A percentile compares a stretch with the other conserved stretches of the same genome.
These are phyloP conservation scores for Synergus gifuensis DNA, from an alignment of 2,888 invertebrate species.

Conservation along the genomic window DNA sequence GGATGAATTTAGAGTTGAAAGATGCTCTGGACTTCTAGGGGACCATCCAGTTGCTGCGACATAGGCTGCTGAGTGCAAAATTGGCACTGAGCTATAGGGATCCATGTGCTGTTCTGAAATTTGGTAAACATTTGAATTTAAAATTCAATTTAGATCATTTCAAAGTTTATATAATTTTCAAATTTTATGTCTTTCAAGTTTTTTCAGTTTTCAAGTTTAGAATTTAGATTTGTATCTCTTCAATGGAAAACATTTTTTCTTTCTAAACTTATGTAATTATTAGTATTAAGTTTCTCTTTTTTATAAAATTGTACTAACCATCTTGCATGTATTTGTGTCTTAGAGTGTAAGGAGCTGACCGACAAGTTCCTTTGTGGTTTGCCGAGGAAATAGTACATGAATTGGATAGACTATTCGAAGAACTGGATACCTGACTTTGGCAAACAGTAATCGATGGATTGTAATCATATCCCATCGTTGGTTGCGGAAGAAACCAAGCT, in stretches of 20 bases:
- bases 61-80: slow-evolving; percentile 74
- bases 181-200: background rate
- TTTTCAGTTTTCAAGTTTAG: too few species aligned
- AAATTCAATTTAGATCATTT: background rate
- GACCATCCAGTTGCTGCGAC: slow-evolving; percentile 73
- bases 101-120: slow-evolving; percentile 68
- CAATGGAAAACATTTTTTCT: background rate
- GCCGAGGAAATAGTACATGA: slow-evolving; percentile 68
- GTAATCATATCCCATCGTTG: slow-evolving; percentile 74
- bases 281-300: background rate
- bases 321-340: slow-evolving; percentile 75
- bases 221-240: too few species aligned
- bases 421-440: slow-evolving; percentile 70
- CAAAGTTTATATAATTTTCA: background rate
- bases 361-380: slow-evolving; percentile 71
- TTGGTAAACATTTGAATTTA: background rate
- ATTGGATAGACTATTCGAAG: slow-evolving; percentile 68
- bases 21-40: slow-evolving; percentile 71
- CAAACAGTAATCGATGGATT: slow-evolving; percentile 69
- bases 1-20: slow-evolving; percentile 54
- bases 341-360: slow-evolving; percentile 73
- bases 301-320: slow-evolving; percentile 59
- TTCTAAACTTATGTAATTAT: background rate
- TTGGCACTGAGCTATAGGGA: slow-evolving; percentile 72
- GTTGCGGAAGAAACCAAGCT: slow-evolving; percentile 76